A percentile compares a stretch with the other conserved stretches of the same genome.
Conservation (phyloP, 2,888 invertebrate species). For the Heliconius ismenius region DNA sequence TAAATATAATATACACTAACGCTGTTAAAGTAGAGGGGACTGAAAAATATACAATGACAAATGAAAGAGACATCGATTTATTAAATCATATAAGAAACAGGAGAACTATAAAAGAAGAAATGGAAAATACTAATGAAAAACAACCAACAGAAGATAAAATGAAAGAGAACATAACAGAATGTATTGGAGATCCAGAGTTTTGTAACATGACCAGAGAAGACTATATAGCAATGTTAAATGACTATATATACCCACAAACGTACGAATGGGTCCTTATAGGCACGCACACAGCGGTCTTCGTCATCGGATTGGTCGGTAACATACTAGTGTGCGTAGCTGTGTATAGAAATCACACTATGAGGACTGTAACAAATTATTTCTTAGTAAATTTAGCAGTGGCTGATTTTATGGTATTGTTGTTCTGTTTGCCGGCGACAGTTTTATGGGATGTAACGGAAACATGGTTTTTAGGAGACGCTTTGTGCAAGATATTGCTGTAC, state of each 20-base stretch:
- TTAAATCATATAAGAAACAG: not conserved
- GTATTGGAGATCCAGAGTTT: constrained; percentile 69
- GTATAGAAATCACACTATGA: constrained; percentile 91
- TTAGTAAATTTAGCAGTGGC: constrained; percentile 93
- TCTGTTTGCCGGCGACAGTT: constrained; percentile 93
- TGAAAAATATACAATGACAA: not conserved
- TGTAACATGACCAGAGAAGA: constrained; percentile 81
- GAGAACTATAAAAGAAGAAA: constrained; percentile 12
- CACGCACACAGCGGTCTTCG: constrained; percentile 88
- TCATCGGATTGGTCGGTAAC: constrained; percentile 92
- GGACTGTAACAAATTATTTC: constrained; percentile 96
- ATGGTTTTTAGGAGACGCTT: constrained; percentile 91
- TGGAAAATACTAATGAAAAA: not conserved
- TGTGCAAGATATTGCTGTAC: constrained; percentile 94
- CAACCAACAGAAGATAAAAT: not conserved
- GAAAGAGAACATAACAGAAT: constrained; percentile 52
- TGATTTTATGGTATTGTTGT: constrained; percentile 93
- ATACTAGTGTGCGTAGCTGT: constrained; percentile 93
- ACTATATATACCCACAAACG: constrained; percentile 86
- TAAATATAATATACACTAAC: constrained; percentile 7
- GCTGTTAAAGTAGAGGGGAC: not conserved
- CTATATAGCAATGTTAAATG: constrained; percentile 82
- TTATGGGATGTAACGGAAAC: constrained; percentile 96
- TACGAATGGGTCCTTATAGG: constrained; percentile 90
- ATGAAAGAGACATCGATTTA: not conserved